phyloP scores from a whole-genome alignment of 92 coral and sea anemone species.

The Blastomussa wellsi region DNA sequence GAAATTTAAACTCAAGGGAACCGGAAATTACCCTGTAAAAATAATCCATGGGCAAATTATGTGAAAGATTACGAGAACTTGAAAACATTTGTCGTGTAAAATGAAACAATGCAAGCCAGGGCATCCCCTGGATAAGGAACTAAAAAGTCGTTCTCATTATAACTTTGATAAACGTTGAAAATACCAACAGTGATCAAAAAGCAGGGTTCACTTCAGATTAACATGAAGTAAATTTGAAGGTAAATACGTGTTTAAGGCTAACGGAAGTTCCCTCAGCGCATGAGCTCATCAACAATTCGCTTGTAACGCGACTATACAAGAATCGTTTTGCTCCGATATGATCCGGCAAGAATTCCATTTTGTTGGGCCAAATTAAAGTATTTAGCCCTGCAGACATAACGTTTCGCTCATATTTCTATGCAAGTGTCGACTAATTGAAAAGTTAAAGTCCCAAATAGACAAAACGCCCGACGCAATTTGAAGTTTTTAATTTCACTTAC shows the following conservation, averaged over 20 bases:
- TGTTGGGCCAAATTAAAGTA: neutral
- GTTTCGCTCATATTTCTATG: constrained; percentile 2
- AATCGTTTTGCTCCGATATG: neutral
- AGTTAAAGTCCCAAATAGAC: constrained; percentile 27
- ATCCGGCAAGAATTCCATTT: neutral
- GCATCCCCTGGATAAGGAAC: constrained; percentile 33
- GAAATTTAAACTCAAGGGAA: neutral
- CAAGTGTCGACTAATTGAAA: constrained; percentile 23
- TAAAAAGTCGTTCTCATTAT: neutral
- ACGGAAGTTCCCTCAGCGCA: constrained; percentile 23
- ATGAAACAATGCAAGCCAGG: constrained; percentile 7
- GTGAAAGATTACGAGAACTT: constrained; percentile 15
- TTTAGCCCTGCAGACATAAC: neutral
- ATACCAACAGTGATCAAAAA: constrained; percentile 12
- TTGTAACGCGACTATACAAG: constrained; percentile 35
- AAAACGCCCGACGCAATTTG: constrained; percentile 28
- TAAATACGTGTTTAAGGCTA: constrained; percentile 14
- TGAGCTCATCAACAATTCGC: constrained; percentile 22
- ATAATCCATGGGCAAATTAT: neutral
- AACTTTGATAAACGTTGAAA: neutral
- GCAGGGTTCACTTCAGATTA: neutral
- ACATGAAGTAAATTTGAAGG: constrained; percentile 6
- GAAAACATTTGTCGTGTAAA: constrained; percentile 16
- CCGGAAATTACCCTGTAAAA: constrained; percentile 31
- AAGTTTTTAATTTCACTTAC: constrained; percentile 45